Evolutionary conservation across 2,797 vertebrate genomes (phyloP).

Genomic region (Chelonia mydas): DNA sequence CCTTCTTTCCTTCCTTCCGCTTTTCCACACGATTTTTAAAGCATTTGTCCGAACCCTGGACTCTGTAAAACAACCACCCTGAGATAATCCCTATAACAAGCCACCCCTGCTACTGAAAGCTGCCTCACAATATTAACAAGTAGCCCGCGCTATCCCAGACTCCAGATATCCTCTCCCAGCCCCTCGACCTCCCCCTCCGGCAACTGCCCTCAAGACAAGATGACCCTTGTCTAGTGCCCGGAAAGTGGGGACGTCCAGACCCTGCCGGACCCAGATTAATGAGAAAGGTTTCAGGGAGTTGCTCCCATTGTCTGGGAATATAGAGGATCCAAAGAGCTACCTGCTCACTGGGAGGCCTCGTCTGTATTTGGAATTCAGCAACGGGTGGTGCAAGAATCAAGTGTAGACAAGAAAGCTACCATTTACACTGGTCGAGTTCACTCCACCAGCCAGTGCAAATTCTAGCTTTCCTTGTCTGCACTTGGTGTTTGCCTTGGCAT

Average conservation of each 20-base stretch:
- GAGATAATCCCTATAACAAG: background rate
- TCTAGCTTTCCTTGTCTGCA: background rate
- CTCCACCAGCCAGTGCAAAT: background rate
- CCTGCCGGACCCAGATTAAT: background rate
- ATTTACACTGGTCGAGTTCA: background rate
- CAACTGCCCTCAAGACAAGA: background rate
- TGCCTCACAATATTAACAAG: background rate
- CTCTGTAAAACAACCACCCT: background rate
- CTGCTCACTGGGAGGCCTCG: background rate
- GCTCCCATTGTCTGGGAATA: background rate
- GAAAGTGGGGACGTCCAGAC: background rate
- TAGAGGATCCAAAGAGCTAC: background rate
- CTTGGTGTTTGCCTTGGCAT: background rate
- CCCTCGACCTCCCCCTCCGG: background rate
- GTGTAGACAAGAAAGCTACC: background rate
- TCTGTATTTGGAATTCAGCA: background rate
- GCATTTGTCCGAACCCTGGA: background rate
- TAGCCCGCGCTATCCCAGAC: background rate
- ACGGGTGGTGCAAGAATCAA: background rate
- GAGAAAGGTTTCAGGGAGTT: background rate
- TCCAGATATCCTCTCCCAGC: background rate
- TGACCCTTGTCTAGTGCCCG: background rate
- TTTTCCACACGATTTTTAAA: background rate
- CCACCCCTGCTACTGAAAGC: background rate
- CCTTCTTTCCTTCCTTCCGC: background rate